Base-by-base conservation (phyloP, 1,140 invertebrate species). In the Calephelis virginiensis region DNA sequence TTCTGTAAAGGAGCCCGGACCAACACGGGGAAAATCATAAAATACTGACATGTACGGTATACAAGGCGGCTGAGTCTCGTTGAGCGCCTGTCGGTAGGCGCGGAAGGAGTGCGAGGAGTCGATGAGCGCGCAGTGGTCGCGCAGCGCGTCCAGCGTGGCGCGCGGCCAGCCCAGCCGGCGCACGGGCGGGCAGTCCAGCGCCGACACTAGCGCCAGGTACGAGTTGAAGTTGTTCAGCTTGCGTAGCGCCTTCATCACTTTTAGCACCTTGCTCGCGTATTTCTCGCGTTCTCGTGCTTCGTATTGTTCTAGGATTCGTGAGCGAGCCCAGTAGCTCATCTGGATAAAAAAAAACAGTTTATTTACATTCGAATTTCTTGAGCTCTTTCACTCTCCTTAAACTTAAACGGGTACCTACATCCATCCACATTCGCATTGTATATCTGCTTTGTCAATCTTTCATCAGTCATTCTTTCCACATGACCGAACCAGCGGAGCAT, bases 181-280 rank as follows among this genome's bases (percentile, higher is more conserved):
- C 66, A 99, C 96, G 5, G 99, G 98, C 8, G 98, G 98, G 45
- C 98, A 99, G 91, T 99, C 98, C 61, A 99, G 92, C 17, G 99
- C 99, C 9, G 98, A 99, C 38, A 99, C 92, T 68, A 99, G 92
- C 6, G 98, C 98, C 72, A 99, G 92, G 92, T 99, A 99, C 48
- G 98, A 99, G 92, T 99, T 99, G 85, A 99, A 99, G 91, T 99
- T 99, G 87, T 98, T 99, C 83, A 99, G 96, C 87, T 99, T 99
- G 68, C 98, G 93, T 67, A 99, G 92, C 81, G 97, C 96, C 92
- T 99, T 98, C 98, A 99, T 99, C 60, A 99, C 98, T 91, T 99
- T 99, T 47, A 99, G 97, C 83, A 99, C 99, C 85, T 99, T 99
- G 67, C 96, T 95, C 48, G 99, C 96, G 85, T 98, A 98, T 85